Evolutionary conservation across 2,888 invertebrate genomes (phyloP), one percentile per base, ranked within the genome.

Genomic region (Tipula lateralis): DNA sequence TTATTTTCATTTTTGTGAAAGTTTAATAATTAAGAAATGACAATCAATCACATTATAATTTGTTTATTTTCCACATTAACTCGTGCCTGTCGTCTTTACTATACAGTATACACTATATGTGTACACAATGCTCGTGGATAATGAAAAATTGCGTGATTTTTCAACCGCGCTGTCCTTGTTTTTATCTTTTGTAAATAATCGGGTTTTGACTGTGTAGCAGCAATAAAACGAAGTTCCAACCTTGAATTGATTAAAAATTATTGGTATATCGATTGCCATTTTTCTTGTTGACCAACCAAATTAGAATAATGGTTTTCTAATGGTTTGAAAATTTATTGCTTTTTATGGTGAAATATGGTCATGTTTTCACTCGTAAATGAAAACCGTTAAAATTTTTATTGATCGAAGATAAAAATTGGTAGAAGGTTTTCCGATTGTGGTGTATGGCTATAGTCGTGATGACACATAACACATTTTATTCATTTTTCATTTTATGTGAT

Each of bases 61-160:
- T 66, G 66, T 66, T 66, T 16, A 19, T 66, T 66, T 44, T 66
- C 12, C 9, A 66, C 19, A 24, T 24, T 66, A 0, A 12, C 24
- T 66, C 19, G 50, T 50, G 50, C 24, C 9, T 66, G 9, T 24
- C 9, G 9, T 24, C 9, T 3, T 9, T 12, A 9, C 7, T 24
- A 19, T 24, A 66, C 3, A 6, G 44, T 16, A 50, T 4, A 66
- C 9, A 66, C 66, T 24, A 66, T 66, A 24, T 24, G 1, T 24
- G 0, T 66, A 24, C 24, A 24, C 9, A 66, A n/a, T n/a, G n/a
- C n/a, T n/a, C n/a, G n/a, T n/a, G n/a, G 24, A 66, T 66, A 66
- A 66, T 24, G 66, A 66, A 66, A 66, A 66, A 66, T 66, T 66
- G 66, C 66, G 66, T 66, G 66, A 66, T 66, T 66, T 66, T 66